phyloP scores from a whole-genome alignment of 2,888 invertebrate genomes.

The Scaptomyza parva region DNA sequence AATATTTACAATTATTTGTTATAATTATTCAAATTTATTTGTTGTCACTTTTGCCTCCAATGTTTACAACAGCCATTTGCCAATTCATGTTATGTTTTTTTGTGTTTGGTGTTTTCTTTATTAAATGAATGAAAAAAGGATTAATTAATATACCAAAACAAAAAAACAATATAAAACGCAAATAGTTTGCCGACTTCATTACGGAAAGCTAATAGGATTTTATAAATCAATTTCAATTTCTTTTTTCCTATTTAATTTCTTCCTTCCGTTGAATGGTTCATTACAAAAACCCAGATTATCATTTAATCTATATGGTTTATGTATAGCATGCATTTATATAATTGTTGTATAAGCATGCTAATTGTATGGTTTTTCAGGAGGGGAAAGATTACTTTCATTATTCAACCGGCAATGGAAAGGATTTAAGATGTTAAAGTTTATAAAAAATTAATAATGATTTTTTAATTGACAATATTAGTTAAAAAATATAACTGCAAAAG shows the following conservation, averaged over 20 bases:
- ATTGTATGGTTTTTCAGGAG: neutral
- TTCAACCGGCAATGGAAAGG: neutral
- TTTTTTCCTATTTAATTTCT: slow-evolving; percentile 34
- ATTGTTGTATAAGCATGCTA: slow-evolving; percentile 36
- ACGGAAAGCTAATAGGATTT: slow-evolving; percentile 39
- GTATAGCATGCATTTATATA: slow-evolving; percentile 16
- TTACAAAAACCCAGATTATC: slow-evolving; percentile 25
- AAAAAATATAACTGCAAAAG: too few relatives aligned
- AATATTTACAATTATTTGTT: slow-evolving; percentile 55
- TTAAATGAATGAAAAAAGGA: neutral
- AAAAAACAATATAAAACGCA: slow-evolving; percentile 23
- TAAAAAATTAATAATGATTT: too few relatives aligned
- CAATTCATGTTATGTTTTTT: neutral
- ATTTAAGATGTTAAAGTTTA: too few relatives aligned
- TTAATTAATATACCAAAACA: neutral
- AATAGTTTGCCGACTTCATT: slow-evolving; percentile 34
- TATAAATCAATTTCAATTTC: slow-evolving; percentile 34
- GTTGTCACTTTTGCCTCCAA: slow-evolving; percentile 31
- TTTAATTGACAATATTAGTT: too few relatives aligned
- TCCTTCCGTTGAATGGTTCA: slow-evolving; percentile 44
- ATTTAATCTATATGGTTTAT: slow-evolving; percentile 3
- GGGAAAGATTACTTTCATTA: neutral
- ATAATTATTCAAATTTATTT: slow-evolving; percentile 55
- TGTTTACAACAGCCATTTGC: slow-evolving; percentile 27
- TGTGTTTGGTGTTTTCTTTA: too few relatives aligned